Conservation (phyloP, 2,888 invertebrate genomes). For the Liodrosophila aerea region DNA sequence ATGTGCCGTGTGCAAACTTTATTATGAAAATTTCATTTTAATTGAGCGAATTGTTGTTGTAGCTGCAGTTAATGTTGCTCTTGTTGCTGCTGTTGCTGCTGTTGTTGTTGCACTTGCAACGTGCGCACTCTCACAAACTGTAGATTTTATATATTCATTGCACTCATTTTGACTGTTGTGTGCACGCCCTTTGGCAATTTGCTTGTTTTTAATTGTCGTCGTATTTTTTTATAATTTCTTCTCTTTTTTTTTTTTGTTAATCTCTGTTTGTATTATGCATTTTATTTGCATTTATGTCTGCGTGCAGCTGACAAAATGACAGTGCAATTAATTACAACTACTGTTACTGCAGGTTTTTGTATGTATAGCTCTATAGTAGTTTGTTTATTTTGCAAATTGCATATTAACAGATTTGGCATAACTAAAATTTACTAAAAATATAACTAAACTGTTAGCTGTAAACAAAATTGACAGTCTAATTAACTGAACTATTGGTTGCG, state of each 20-base stretch:
- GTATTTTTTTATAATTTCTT: neutral
- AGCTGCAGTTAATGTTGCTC: conserved; percentile 7
- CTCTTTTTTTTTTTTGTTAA: conserved; percentile 7
- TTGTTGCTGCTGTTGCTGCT: conserved; percentile 16
- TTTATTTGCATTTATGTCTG: conserved; percentile 26
- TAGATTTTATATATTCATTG: conserved; percentile 42
- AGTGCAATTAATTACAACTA: conserved; percentile 23
- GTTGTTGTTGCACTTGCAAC: conserved; percentile 17
- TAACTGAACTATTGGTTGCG: too few relatives aligned
- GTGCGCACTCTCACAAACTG: conserved; percentile 5
- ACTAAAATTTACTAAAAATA: too few relatives aligned
- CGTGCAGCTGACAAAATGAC: conserved; percentile 27
- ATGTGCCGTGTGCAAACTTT: conserved; percentile 51
- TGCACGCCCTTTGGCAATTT: conserved; percentile 18
- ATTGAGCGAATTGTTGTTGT: conserved; percentile 50
- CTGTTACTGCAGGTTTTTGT: neutral
- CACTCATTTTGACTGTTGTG: conserved; percentile 25
- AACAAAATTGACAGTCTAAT: too few relatives aligned
- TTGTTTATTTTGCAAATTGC: too few relatives aligned
- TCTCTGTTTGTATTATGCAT: conserved; percentile 42
- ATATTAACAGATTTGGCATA: too few relatives aligned
- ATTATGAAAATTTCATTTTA: conserved; percentile 77
- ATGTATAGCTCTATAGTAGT: too few relatives aligned
- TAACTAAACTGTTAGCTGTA: too few relatives aligned
- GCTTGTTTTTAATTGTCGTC: conserved; percentile 1